phyloP scores from a whole-genome alignment of 2,888 invertebrate genomes.

The Endotricha flammealis region DNA sequence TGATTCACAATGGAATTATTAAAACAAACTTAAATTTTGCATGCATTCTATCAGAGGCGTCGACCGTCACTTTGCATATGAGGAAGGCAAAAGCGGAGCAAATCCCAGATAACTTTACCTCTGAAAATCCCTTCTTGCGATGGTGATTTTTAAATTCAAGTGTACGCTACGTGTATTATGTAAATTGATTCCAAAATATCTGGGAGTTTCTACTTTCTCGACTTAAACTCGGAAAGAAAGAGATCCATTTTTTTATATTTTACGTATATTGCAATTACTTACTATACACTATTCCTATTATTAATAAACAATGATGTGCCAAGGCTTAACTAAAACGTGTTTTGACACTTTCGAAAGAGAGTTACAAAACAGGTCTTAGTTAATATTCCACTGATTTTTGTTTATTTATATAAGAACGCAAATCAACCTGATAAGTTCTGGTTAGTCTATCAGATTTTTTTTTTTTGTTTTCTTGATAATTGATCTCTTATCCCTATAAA shows the following conservation, averaged over 20 bases:
- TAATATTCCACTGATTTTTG: no score
- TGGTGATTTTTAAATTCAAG: constrained; percentile 56
- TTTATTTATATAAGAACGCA: no score
- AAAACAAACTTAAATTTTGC: constrained; percentile 15
- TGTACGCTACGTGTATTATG: constrained; percentile 49
- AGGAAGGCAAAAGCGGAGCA: constrained; percentile 37
- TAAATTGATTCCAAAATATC: constrained; percentile 29
- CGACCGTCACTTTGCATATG: constrained; percentile 49
- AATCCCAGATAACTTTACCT: constrained; percentile 53
- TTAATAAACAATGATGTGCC: no score
- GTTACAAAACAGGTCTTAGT: no score
- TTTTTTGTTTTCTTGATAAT: no score
- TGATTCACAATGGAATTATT: constrained; percentile 1
- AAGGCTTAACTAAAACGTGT: no score
- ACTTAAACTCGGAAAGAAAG: no score
- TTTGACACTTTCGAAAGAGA: no score
- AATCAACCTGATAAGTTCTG: no score
- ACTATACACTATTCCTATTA: no score
- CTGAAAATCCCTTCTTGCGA: constrained; percentile 43
- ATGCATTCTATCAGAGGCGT: constrained; percentile 45
- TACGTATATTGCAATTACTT: neutral
- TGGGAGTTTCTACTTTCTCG: neutral
- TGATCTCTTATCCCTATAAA: no score
- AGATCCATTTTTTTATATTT: neutral
- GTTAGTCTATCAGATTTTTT: no score